phyloP scores from a whole-genome alignment of 92 coral and sea anemone genomes.

The Plumapathes pennacea region DNA sequence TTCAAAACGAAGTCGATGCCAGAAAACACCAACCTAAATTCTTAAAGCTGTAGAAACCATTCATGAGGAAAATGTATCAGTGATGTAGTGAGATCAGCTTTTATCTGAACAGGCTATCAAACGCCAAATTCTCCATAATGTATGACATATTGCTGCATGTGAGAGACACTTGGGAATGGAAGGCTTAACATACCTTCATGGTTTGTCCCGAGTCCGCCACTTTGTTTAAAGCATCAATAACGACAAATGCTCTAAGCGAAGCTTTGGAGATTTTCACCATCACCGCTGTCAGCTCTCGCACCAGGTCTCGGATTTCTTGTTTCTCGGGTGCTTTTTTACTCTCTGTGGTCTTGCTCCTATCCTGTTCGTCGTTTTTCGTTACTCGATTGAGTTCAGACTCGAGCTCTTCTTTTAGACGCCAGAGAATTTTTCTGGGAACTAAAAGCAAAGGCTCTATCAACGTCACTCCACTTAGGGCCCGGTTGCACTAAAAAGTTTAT shows the following conservation, averaged over 20 bases:
- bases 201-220: constrained; percentile 76
- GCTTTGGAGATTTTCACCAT: constrained; percentile 40
- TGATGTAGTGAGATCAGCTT: no score
- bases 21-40: no score
- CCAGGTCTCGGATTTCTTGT: constrained; percentile 31
- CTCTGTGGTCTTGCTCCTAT: not conserved
- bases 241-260: constrained; percentile 45
- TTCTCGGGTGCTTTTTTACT: constrained; percentile 8
- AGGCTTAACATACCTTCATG: constrained; percentile 45
- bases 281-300: constrained; percentile 43
- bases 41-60: no score
- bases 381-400: constrained; percentile 21
- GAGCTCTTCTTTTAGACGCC: constrained; percentile 58
- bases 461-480: no score
- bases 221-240: constrained; percentile 81
- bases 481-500: no score
- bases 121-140: no score
- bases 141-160: not conserved
- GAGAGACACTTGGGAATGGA: not conserved
- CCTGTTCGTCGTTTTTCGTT: not conserved
- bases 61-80: no score
- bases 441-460: not conserved
- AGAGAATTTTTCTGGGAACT: constrained; percentile 57
- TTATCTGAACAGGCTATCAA: no score
- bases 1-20: no score